Evolutionary conservation across 2,888 invertebrate species (phyloP), one percentile per base, ranked within the genome.

Genomic region (Trichogramma evanescens): DNA sequence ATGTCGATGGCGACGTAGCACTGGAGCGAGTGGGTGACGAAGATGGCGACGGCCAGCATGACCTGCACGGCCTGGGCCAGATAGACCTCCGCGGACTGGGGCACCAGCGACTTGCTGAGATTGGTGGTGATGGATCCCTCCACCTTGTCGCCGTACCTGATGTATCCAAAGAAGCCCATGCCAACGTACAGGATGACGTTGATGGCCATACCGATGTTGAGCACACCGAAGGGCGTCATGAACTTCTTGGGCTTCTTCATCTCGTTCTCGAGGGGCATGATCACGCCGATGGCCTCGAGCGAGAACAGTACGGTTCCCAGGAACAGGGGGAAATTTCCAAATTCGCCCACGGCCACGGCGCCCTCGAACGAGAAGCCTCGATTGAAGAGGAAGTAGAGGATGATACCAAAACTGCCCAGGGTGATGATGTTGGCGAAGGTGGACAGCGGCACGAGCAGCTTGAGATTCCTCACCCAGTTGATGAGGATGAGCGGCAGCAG

Each of bases 291-390:
- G 57, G 96, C 95, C 82, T 98, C 97, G 70, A 98, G 85, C 0
- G 98, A 93, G 76, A 95, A 98, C 54, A 98, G 83, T 0, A 95
- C 96, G 0, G 95, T 97, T 48, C 97, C 96, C 75, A 98, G 95
- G 81, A 93, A 98, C 1, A 98, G 82, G 0, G 98, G 97, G 71
- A 93, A 89, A 58, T 86, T 83, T 43, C 81, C 78, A 3, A 87
- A 73, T 6, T 83, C 79, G 0, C 89, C 91, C 54, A 88, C 82
- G 0, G 86, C 80, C 4, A 81, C 81, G 62, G 85, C 83, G 49
- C 84, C 84, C 7, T 84, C 82, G 1, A 89, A 79, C 0, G 84
- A 79, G 0, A 89, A 84, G 1, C 88, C 79, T 50, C 88, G 86
- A 61, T 86, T 84, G 74, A 94, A 89, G 66, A 95, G 83, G 74